Base-by-base conservation (phyloP, 2,888 invertebrate species). In the Agonum fuliginosum region DNA sequence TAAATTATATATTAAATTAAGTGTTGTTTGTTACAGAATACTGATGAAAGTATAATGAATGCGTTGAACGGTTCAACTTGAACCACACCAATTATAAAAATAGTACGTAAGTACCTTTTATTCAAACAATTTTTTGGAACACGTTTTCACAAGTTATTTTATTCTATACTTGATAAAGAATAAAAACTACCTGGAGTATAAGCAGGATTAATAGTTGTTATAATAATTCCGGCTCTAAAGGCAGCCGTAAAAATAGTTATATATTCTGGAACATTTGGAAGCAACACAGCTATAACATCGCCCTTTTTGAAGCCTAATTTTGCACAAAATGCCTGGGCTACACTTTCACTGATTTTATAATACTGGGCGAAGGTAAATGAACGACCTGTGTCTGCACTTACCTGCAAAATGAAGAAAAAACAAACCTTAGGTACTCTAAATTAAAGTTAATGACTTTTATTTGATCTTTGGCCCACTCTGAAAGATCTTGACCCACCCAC, bases 241-340 rank as follows among this genome's bases (percentile, higher is more conserved):
- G 90, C 88, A 0, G 93, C 94, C 82, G 93, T 82, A 1, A 90
- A 84, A 1, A 91, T 88, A 5, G 93, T 85, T 0, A 91, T 89
- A 81, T 89, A 92, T 84, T 94, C 94, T 0, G 94, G 93, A 12
- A 91, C 82, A 84, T 94, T 94, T 0, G 94, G 93, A 76, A 93
- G 82, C 83, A 93, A 90, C 1, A 94, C 81, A 0, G 91, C 92
- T 0, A 94, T 83, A 0, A 91, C 88, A 81, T 94, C 92, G 0
- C 92, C 91, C 78, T 89, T 89, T 51, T 84, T 85, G 4, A 93
- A 84, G 65, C 91, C 91, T 65, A 93, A 89, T 82, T 91, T 90
- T 1, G 85, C 51, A 19, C 72, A 54, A 3, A 72, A 43, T 22
- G 34, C 72, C 20, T 72, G 72, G 6, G 72, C 72, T 6, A 72